Evolutionary conservation across 2,888 invertebrate genomes (phyloP).

Genomic region (Plebejus anna): DNA sequence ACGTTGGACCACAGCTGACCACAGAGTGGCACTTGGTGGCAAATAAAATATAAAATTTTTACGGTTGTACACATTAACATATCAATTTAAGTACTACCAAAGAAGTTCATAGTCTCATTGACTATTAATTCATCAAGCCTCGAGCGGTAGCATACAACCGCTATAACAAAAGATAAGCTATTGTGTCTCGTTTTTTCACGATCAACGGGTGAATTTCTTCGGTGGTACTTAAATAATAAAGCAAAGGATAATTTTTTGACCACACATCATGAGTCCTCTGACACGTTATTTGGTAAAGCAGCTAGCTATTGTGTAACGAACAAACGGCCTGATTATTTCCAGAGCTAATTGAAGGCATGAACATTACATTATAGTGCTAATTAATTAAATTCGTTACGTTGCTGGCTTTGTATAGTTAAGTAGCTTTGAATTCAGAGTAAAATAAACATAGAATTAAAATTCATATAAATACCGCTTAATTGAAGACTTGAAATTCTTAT

Average conservation of each 20-base stretch:
- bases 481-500: neutral
- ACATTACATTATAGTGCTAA: neutral
- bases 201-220: too few species aligned
- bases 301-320: neutral
- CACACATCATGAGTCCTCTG: neutral
- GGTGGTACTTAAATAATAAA: too few species aligned
- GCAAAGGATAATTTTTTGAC: neutral
- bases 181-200: too few species aligned
- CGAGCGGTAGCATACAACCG: too few species aligned
- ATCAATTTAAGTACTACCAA: too few species aligned
- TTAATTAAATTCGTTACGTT: neutral
- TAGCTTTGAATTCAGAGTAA: neutral
- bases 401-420: neutral
- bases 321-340: conserved; percentile 1
- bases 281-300: neutral
- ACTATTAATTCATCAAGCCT: too few species aligned
- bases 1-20: too few species aligned
- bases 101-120: too few species aligned
- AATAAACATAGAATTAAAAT: neutral
- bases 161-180: too few species aligned
- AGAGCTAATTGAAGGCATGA: neutral
- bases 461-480: neutral
- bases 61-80: too few species aligned
- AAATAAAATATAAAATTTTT: too few species aligned
- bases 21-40: too few species aligned